Evolutionary conservation across 2,113 vertebrate genomes (phyloP).

Genomic region (Isichthys henryi): DNA sequence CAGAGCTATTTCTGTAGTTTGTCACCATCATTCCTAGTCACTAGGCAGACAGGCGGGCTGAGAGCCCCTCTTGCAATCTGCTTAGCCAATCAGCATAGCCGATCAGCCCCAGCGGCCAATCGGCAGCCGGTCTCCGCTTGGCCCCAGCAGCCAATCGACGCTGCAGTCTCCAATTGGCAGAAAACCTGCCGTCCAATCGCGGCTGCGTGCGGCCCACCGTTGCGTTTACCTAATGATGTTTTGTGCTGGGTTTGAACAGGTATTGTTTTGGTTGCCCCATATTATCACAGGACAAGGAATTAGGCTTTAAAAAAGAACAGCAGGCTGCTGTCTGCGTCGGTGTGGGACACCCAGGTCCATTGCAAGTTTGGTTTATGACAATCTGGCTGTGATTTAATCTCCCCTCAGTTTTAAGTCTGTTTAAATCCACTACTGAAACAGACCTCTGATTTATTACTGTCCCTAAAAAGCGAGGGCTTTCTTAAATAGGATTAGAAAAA

Average conservation of each 20-base stretch:
- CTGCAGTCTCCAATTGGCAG: neutral
- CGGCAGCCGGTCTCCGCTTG: neutral
- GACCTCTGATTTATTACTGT: slow-evolving; percentile 3
- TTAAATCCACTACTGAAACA: neutral
- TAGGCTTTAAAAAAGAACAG: slow-evolving; percentile 13
- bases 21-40: slow-evolving; percentile 9
- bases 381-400: slow-evolving; percentile 14
- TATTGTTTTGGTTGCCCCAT: slow-evolving; percentile 10
- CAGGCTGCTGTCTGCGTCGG: neutral
- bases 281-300: neutral
- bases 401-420: slow-evolving; percentile 4
- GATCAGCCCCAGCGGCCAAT: neutral
- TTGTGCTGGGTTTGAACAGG: slow-evolving; percentile 9
- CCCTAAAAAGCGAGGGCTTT: neutral
- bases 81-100: slow-evolving; percentile 15
- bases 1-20: slow-evolving; percentile 10
- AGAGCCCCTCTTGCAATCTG: slow-evolving; percentile 6
- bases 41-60: slow-evolving; percentile 17
- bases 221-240: neutral
- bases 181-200: neutral
- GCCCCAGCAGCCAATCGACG: neutral
- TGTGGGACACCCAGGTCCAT: slow-evolving; percentile 11
- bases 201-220: neutral
- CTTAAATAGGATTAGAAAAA: neutral
- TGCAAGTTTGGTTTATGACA: slow-evolving; percentile 18